Base-by-base conservation (phyloP, 2,113 vertebrate species). In the Campylomormyrus numenius region DNA sequence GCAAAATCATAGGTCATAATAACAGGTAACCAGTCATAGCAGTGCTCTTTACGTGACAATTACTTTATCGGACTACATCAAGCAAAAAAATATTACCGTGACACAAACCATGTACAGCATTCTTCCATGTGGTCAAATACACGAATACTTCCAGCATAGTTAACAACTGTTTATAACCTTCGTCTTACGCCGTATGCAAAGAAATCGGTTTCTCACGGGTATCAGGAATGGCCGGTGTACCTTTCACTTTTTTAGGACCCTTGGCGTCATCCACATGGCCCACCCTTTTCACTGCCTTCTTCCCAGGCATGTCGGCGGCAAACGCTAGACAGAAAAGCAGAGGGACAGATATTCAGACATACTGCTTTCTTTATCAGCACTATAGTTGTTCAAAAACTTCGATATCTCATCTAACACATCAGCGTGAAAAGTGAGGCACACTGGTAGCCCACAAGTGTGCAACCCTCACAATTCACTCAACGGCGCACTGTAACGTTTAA, bases 211-310 rank as follows among this genome's bases (percentile, higher is more conserved):
- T 35, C 74, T 80, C 74, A 80, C 31, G 74, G 74, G 35, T 35
- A 80, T 80, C 74, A 39, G 35, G 15, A 80, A 80, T 42, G 15
- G 74, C 74, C 74, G 83, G 50, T 90, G 95, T 92, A 96, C 98
- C 94, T 96, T 98, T 98, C 13, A 95, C 42, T 89, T 97, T 98
- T 91, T 99, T 98, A 2, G 92, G 5, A 0, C 92, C 93, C 7
- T 90, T 92, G 39, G 89, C 90, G 42, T 97, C 94, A 48, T 96
- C 95, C 0, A 92, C 50, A 62, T 53, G 56, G 1, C 53, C 66
- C 1, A 90, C 93, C 91, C 95, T 97, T 94, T 98, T 98, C 0
- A 88, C 3, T 1, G 91, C 62, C 91, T 96, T 98, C 93, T 96
- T 99, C 15, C 95, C 94, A 52, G 97, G 94, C 97, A 99, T 98